Conservation (phyloP, 2,797 vertebrate genomes). For the Sciurus carolinensis region DNA sequence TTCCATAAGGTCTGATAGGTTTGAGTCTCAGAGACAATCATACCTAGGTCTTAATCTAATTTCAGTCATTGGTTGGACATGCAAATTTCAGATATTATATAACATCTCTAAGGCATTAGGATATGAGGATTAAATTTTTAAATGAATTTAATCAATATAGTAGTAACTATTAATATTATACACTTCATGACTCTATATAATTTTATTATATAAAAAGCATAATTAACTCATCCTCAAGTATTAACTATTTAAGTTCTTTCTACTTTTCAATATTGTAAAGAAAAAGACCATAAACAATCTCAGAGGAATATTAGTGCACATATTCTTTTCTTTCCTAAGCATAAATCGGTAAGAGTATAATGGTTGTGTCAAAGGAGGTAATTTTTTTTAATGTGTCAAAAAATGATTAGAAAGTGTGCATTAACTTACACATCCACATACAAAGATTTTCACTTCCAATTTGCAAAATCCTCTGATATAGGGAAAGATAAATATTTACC, state of each 20-base stretch:
- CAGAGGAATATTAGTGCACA: neutral
- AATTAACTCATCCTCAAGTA: neutral
- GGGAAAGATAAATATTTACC: neutral
- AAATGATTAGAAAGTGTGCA: neutral
- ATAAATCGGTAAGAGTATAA: neutral
- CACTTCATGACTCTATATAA: neutral
- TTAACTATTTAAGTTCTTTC: constrained; percentile 5
- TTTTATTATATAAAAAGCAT: neutral
- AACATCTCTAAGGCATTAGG: neutral
- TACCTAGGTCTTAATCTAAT: neutral
- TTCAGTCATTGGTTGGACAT: neutral
- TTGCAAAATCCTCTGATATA: neutral
- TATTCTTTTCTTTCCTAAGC: neutral
- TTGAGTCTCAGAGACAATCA: neutral
- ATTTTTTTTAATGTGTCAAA: neutral
- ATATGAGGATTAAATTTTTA: constrained; percentile 22
- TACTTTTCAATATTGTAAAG: neutral
- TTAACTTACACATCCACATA: neutral
- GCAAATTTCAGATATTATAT: neutral
- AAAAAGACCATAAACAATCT: neutral
- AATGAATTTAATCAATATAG: constrained; percentile 7
- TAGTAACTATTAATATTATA: neutral
- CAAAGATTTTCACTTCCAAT: neutral
- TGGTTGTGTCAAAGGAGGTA: neutral
- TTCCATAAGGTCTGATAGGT: neutral